A percentile compares a stretch with the other conserved stretches of the same genome.
Evolutionary conservation across 2,888 invertebrate genomes (phyloP).

Genomic region (Trissolcus brochymenae): DNA sequence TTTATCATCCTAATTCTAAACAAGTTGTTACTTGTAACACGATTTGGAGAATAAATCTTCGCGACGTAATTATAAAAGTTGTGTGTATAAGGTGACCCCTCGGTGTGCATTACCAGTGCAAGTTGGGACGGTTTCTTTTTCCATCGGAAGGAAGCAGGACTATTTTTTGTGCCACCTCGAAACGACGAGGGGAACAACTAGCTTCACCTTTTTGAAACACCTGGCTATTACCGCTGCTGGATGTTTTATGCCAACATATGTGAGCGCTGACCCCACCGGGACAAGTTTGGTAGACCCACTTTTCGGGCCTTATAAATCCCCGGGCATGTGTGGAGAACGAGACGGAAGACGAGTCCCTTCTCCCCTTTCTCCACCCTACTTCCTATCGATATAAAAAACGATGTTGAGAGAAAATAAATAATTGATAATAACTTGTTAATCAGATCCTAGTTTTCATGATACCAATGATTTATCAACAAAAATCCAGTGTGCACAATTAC

Average conservation of each 20-base stretch:
- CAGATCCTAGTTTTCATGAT: not conserved
- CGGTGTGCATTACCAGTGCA: slow-evolving; percentile 7
- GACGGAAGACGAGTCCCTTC: slow-evolving; percentile 11
- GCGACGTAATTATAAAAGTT: slow-evolving; percentile 44
- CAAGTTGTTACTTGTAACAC: slow-evolving; percentile 47
- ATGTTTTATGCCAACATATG: slow-evolving; percentile 72
- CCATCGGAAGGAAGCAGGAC: slow-evolving; percentile 73
- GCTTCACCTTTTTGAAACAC: slow-evolving; percentile 75
- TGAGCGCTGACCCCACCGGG: slow-evolving; percentile 74
- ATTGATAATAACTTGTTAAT: slow-evolving; percentile 8
- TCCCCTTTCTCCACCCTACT: slow-evolving; percentile 9
- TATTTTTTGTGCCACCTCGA: slow-evolving; percentile 67
- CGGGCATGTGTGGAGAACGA: slow-evolving; percentile 66
- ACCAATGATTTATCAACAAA: not conserved
- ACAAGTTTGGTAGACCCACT: slow-evolving; percentile 74
- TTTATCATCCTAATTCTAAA: slow-evolving; percentile 37
- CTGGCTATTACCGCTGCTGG: slow-evolving; percentile 73
- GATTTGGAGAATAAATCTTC: slow-evolving; percentile 45
- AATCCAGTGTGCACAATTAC: too few species aligned
- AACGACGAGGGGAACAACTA: slow-evolving; percentile 62
- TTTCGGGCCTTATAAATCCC: slow-evolving; percentile 67
- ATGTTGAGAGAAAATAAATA: slow-evolving; percentile 13
- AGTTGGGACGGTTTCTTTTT: slow-evolving; percentile 58
- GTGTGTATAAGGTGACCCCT: slow-evolving; percentile 30
- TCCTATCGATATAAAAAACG: slow-evolving; percentile 48